Percentiles rank a stretch among this genome's conserved stretches.
phyloP scores from a whole-genome alignment of 2,888 invertebrate species.

The Trilocha varians region DNA sequence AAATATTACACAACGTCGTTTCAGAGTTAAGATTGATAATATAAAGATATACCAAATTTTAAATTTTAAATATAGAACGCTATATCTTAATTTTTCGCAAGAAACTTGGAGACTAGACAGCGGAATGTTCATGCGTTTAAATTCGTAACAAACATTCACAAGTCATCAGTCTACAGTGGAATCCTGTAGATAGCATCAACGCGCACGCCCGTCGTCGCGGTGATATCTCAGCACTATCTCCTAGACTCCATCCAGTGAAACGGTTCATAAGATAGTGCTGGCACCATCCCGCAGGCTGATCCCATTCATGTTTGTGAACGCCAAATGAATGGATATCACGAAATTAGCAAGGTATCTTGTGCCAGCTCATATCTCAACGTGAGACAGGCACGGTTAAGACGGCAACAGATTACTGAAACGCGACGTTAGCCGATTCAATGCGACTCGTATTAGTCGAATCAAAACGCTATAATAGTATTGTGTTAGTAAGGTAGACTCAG shows the following conservation, averaged over 20 bases:
- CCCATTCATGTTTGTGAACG: conserved; percentile 57
- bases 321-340: conserved; percentile 63
- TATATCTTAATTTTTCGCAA: too few species aligned
- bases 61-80: too few species aligned
- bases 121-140: background rate
- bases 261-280: background rate
- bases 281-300: conserved; percentile 34
- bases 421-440: too few species aligned
- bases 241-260: background rate
- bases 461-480: too few species aligned
- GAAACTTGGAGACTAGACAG: background rate
- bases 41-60: too few species aligned
- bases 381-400: conserved; percentile 49
- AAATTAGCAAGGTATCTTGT: conserved; percentile 60
- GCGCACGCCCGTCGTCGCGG: background rate
- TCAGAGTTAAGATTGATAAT: too few species aligned
- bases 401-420: too few species aligned
- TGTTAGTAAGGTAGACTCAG: too few species aligned
- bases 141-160: background rate
- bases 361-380: conserved; percentile 63
- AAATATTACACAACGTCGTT: too few species aligned
- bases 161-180: background rate
- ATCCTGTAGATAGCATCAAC: background rate
- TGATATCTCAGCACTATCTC: background rate
- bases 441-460: too few species aligned